Conservation (phyloP, 2,797 vertebrate genomes). For the Philypnodon macrostomus region DNA sequence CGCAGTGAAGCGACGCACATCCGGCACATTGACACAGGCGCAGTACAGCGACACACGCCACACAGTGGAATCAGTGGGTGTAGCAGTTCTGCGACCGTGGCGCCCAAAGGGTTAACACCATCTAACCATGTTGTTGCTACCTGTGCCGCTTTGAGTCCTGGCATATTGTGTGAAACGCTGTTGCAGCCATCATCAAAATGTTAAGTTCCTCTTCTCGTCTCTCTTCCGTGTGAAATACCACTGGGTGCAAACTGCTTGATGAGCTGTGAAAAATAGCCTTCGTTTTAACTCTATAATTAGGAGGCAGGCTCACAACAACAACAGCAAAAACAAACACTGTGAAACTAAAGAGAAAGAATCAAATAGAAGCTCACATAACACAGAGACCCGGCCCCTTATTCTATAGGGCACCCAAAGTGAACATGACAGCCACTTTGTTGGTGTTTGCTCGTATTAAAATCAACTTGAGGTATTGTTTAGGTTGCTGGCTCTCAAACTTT, state of each 20-base stretch:
- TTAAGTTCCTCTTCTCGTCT: conserved; percentile 5
- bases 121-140: neutral
- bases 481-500: conserved; percentile 23
- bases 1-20: too few species aligned
- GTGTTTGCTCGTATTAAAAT: conserved; percentile 19
- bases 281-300: neutral
- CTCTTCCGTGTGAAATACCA: neutral
- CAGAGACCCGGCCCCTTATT: conserved; percentile 26
- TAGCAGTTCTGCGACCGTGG: too few species aligned
- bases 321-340: neutral
- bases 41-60: too few species aligned
- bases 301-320: neutral
- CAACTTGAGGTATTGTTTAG: conserved; percentile 33
- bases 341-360: neutral
- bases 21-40: too few species aligned
- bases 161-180: conserved; percentile 7
- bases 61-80: too few species aligned
- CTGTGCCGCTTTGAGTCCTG: neutral
- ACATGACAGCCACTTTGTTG: conserved; percentile 26
- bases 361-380: conserved; percentile 17
- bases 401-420: conserved; percentile 30
- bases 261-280: neutral
- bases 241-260: conserved; percentile 1
- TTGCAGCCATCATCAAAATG: neutral
- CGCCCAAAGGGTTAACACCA: too few species aligned